These are phyloP conservation scores for Trissoscelio sp. DNA, from an alignment of 2,888 invertebrate species.

Conservation along the genomic window DNA sequence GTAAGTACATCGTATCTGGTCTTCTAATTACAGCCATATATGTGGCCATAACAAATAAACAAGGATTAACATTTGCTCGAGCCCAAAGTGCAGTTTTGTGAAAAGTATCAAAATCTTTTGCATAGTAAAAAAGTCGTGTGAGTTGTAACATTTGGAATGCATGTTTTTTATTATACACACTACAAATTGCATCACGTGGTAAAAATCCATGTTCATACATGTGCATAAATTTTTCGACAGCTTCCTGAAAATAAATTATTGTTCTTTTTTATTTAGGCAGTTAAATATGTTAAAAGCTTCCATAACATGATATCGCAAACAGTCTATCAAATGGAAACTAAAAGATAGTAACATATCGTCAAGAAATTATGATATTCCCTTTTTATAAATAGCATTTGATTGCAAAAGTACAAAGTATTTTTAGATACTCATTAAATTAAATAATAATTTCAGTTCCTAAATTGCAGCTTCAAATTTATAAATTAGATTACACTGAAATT, in stretches of 20 bases:
- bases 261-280: no score
- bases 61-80: conserved; percentile 82
- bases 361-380: not conserved
- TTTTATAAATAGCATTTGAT: not conserved
- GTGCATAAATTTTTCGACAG: conserved; percentile 79
- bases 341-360: not conserved
- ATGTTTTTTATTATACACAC: conserved; percentile 78
- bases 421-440: not conserved
- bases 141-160: conserved; percentile 79
- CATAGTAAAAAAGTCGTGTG: conserved; percentile 80
- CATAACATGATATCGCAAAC: no score
- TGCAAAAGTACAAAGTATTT: not conserved
- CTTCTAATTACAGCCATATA: conserved; percentile 87
- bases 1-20: conserved; percentile 85
- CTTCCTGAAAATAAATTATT: conserved; percentile 74
- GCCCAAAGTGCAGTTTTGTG: conserved; percentile 82
- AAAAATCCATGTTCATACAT: conserved; percentile 83
- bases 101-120: conserved; percentile 81
- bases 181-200: conserved; percentile 84
- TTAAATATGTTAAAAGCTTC: no score
- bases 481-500: no score
- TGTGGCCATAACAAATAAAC: conserved; percentile 86
- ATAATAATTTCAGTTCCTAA: not conserved
- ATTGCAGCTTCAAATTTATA: no score
- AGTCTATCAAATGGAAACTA: not conserved